Conservation (phyloP, 2,113 vertebrate species). For the Hemiscyllium ocellatum region DNA sequence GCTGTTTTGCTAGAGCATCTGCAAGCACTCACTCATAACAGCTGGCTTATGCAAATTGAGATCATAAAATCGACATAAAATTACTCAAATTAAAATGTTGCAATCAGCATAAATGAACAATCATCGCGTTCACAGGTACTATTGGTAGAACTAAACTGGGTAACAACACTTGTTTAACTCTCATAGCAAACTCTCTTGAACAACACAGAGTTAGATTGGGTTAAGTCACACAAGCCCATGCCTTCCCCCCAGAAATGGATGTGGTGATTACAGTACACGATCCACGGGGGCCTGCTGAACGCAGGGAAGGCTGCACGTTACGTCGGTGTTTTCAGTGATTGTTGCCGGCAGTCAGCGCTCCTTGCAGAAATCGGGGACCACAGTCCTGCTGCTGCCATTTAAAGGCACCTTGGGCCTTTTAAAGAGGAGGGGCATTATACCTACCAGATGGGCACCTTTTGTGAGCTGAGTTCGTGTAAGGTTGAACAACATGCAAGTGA, state of each 20-base stretch:
- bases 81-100: background rate
- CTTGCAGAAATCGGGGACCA: background rate
- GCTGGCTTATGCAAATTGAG: background rate
- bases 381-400: background rate
- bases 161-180: background rate
- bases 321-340: background rate
- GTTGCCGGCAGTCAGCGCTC: too few relatives aligned
- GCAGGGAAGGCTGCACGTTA: background rate
- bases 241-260: background rate
- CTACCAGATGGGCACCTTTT: background rate
- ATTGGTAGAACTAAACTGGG: background rate
- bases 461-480: background rate
- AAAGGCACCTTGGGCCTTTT: background rate
- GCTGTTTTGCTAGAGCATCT: background rate
- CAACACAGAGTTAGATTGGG: background rate
- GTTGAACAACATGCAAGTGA: background rate
- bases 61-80: background rate
- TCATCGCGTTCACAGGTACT: background rate
- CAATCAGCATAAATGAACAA: background rate
- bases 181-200: background rate
- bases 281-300: background rate
- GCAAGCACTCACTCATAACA: background rate
- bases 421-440: background rate
- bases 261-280: background rate
- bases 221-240: background rate